Evolutionary conservation across 30 jellyfish, hydroid and myxozoan species (phyloP).

Genomic region (Nemopilema nomurai): DNA sequence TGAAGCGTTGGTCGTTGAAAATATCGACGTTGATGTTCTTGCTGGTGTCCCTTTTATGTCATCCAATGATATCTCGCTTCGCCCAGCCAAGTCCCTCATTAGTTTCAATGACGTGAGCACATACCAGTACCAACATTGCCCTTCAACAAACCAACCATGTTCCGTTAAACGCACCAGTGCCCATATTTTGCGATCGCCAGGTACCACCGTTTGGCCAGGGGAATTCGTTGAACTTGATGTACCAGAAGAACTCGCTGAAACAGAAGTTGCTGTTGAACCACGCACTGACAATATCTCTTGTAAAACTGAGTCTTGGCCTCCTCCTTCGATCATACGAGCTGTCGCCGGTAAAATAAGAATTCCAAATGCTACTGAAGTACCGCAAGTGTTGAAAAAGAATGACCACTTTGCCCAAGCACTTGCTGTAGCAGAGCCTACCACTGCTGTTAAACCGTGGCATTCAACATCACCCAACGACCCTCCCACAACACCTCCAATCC

Average conservation of each 20-base stretch:
- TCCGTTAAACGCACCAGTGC: conserved; percentile 1
- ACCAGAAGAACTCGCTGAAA: conserved; percentile 7
- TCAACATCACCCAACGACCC: background rate
- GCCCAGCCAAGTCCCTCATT: conserved; percentile 23
- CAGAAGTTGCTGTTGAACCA: background rate
- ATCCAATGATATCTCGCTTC: conserved; percentile 13
- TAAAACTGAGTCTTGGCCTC: conserved; percentile 10
- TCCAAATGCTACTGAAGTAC: conserved; percentile 18
- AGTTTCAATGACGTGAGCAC: background rate
- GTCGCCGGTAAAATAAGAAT: conserved; percentile 15
- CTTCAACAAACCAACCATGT: background rate
- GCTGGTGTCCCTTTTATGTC: conserved; percentile 46
- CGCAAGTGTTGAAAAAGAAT: conserved; percentile 4
- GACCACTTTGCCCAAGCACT: conserved; percentile 23
- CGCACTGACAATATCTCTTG: background rate
- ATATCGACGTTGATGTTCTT: conserved; percentile 32
- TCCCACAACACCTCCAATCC: background rate
- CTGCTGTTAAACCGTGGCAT: background rate
- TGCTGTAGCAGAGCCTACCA: background rate
- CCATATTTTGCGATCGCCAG: background rate
- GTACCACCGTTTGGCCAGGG: background rate
- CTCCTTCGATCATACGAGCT: background rate
- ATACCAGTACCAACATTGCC: background rate
- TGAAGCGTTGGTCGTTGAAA: conserved; percentile 44
- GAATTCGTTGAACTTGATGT: background rate